Conservation (phyloP, 2,797 vertebrate genomes). For the Denticeps clupeoides region DNA sequence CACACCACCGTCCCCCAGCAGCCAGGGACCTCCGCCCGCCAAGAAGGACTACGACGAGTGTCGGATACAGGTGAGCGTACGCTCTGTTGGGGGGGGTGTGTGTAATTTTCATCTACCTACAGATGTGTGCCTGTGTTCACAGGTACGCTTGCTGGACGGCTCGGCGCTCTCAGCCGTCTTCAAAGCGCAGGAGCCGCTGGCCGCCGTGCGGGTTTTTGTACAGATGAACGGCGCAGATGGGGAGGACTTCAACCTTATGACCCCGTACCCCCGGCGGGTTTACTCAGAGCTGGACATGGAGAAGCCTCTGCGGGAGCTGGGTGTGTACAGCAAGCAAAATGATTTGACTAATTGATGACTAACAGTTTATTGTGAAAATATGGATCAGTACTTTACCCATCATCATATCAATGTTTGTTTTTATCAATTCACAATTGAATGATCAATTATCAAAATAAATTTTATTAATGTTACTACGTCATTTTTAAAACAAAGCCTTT, state of each 20-base stretch:
- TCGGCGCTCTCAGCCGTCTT: conserved; percentile 75
- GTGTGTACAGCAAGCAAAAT: conserved; percentile 41
- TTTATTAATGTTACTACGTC: too few species aligned
- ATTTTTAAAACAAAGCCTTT: too few species aligned
- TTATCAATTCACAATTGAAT: too few species aligned
- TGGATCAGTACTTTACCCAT: too few species aligned
- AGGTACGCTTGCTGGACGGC: conserved; percentile 82
- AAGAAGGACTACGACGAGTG: conserved; percentile 88
- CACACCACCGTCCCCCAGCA: conserved; percentile 56
- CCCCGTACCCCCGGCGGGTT: conserved; percentile 76
- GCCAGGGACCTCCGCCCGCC: conserved; percentile 69
- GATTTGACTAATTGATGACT: background rate
- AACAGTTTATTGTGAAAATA: background rate
- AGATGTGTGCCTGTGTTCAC: background rate
- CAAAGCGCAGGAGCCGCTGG: conserved; percentile 79
- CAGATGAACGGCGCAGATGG: conserved; percentile 73
- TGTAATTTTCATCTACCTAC: background rate
- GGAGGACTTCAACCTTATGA: conserved; percentile 76
- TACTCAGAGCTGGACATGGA: conserved; percentile 93
- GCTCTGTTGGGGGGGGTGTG: background rate
- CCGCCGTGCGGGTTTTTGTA: conserved; percentile 81
- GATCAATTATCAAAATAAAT: too few species aligned
- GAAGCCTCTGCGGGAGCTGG: conserved; percentile 82
- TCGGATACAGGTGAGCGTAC: conserved; percentile 74
- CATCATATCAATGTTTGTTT: too few species aligned